phyloP scores from a whole-genome alignment of 2,888 invertebrate genomes.

The Thereva nobilitata region DNA sequence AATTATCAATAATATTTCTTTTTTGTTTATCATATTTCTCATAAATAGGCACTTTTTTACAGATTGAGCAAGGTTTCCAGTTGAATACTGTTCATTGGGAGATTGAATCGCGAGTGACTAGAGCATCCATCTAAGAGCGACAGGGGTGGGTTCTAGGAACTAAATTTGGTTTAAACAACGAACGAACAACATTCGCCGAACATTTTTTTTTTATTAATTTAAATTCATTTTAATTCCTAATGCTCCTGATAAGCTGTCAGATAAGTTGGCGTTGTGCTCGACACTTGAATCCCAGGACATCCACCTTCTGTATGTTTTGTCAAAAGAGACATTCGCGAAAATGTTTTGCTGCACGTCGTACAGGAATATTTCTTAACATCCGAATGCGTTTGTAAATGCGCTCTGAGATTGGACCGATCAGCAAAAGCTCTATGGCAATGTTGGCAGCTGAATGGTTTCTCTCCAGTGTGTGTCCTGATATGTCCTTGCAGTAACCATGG shows the following conservation, averaged over 20 bases:
- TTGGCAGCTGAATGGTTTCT: conserved; percentile 95
- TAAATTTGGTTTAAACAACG: conserved; percentile 53
- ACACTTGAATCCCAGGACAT: conserved; percentile 63
- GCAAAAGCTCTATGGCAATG: conserved; percentile 96
- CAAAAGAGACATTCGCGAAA: conserved; percentile 93
- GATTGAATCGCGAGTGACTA: conserved; percentile 25
- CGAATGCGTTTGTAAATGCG: conserved; percentile 96
- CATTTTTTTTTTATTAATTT: conserved; percentile 4
- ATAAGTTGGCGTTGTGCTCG: conserved; percentile 44
- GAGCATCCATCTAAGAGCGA: conserved; percentile 13
- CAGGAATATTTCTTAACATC: conserved; percentile 98
- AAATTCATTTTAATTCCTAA: conserved; percentile 9
- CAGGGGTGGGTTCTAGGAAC: conserved; percentile 53
- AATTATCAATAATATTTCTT: neutral
- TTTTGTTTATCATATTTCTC: neutral
- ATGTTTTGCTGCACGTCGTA: conserved; percentile 89
- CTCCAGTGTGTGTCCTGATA: conserved; percentile 96
- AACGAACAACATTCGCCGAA: neutral
- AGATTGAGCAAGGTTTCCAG: conserved; percentile 1
- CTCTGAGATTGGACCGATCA: conserved; percentile 92
- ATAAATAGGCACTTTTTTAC: conserved; percentile 30
- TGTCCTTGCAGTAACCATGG: conserved; percentile 98
- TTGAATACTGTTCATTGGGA: conserved; percentile 27
- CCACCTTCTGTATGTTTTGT: conserved; percentile 93
- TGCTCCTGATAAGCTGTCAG: conserved; percentile 28